Evolutionary conservation across 2,797 vertebrate species (phyloP), one percentile per base, ranked within the genome.

Genomic region (Kryptopterus vitreolus): DNA sequence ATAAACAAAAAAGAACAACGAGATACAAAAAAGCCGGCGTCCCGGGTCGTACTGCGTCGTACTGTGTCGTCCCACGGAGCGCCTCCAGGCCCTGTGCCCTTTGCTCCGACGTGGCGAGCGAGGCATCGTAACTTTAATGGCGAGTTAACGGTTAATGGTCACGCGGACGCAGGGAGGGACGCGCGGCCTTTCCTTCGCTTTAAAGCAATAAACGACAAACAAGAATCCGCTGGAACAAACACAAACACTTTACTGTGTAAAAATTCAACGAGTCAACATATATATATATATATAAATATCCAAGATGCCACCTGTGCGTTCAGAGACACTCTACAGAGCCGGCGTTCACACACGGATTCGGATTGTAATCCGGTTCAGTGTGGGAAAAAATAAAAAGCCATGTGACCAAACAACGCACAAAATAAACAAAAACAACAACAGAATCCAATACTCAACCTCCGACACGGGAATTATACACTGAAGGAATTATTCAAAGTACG

Each of bases 91-190:
- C 35, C n/a, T 53, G 76, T 91, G 94, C 84, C 92, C 94, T 95
- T 95, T 94, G 94, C 89, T 87, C 94, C 72, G 81, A 1, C 61
- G 70, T 68, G 83, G 82, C n/a, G 87, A 65, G 48, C 43, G 43
- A 87, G 76, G 62, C 83, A 82, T 26, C 11, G 81, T 84, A 84
- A 84, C 72, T 72, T 57, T 71, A 70, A 82, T 38, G 65, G 85
- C 86, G 86, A 82, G 93, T 94, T 93, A 94, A 94, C 91, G 86
- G 93, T 93, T 95, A 93, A 94, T 91, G 90, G 84, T 70, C 8
- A 33, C 78, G 57, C 79, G 83, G 84, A 85, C 59, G 81, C 18
- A n/a, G 55, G 50, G 76, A 86, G 68, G 81, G 85, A 81, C 24
- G 24, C 61, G 11, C 65, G 76, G 46, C 74, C 35, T 29, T 73